Conservation (phyloP, 1,140 invertebrate genomes). For the Augochlora pura region DNA sequence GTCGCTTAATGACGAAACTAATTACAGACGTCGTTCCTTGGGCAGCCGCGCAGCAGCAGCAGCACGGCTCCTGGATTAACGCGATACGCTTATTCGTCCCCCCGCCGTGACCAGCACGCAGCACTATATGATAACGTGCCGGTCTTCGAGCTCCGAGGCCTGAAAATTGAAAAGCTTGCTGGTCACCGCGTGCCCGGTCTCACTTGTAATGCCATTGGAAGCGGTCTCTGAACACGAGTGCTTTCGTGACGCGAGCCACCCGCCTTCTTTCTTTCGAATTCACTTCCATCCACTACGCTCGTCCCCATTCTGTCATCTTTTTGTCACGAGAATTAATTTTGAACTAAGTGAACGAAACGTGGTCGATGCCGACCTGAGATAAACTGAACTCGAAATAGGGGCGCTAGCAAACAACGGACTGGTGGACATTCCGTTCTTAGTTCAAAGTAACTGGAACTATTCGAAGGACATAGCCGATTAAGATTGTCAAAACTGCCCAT, state of each 20-base stretch:
- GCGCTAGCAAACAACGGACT: no score
- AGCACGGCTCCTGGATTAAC: slow-evolving; percentile 65
- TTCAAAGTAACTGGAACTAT: no score
- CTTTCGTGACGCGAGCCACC: slow-evolving; percentile 47
- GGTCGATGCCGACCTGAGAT: background rate
- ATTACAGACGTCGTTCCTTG: slow-evolving; percentile 67
- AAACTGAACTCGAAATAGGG: background rate
- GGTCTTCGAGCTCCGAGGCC: slow-evolving; percentile 50
- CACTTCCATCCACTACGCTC: background rate
- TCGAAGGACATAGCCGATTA: no score
- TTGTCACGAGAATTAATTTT: slow-evolving; percentile 1
- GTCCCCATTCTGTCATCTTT: slow-evolving; percentile 8
- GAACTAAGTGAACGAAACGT: background rate
- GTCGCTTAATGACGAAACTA: slow-evolving; percentile 72
- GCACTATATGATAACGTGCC: slow-evolving; percentile 53
- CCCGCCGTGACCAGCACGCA: slow-evolving; percentile 42
- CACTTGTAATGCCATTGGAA: slow-evolving; percentile 39
- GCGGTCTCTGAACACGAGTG: slow-evolving; percentile 46
- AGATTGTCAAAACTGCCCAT: no score
- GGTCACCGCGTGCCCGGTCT: slow-evolving; percentile 27
- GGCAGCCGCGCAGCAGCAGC: slow-evolving; percentile 37
- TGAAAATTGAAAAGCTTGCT: slow-evolving; percentile 65
- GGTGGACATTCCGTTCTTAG: no score
- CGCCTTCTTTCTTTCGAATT: background rate
- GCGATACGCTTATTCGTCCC: slow-evolving; percentile 62